Percentiles rank a stretch among this genome's conserved stretches.
These are phyloP conservation scores for Minunthozetes semirufus DNA, from an alignment of 2,888 invertebrate genomes.

Conservation along the genomic window DNA sequence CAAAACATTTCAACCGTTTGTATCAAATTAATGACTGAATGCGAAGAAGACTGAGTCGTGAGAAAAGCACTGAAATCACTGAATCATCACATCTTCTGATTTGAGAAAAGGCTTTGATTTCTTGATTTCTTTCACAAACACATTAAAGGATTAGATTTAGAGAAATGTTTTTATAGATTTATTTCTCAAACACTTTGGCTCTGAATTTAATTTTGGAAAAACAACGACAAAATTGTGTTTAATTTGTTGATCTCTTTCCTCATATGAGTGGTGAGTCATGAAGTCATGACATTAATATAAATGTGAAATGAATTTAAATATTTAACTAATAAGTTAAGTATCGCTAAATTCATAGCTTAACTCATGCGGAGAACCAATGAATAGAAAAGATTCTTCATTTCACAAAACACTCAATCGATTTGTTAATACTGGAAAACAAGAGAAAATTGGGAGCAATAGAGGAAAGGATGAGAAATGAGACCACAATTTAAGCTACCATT, in stretches of 20 bases:
- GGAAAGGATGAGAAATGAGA: conserved; percentile 17
- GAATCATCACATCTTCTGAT: neutral
- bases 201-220: too few relatives aligned
- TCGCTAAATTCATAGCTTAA: conserved; percentile 6
- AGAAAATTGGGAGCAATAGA: neutral
- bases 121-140: neutral
- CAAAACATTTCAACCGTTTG: neutral
- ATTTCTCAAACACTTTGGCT: too few relatives aligned
- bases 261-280: too few relatives aligned
- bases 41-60: neutral
- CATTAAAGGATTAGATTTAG: neutral
- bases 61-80: neutral
- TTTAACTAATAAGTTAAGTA: neutral
- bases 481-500: conserved; percentile 29
- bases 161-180: neutral
- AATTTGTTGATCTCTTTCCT: too few relatives aligned
- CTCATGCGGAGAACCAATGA: neutral
- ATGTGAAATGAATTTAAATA: neutral
- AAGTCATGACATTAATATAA: neutral
- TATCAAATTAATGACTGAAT: conserved; percentile 8
- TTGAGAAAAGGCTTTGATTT: neutral
- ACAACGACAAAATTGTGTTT: too few relatives aligned
- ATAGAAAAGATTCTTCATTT: neutral
- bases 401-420: conserved; percentile 6
- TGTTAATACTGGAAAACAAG: neutral